Evolutionary conservation across 2,113 vertebrate genomes (phyloP).

Genomic region (Meriones unguiculatus): DNA sequence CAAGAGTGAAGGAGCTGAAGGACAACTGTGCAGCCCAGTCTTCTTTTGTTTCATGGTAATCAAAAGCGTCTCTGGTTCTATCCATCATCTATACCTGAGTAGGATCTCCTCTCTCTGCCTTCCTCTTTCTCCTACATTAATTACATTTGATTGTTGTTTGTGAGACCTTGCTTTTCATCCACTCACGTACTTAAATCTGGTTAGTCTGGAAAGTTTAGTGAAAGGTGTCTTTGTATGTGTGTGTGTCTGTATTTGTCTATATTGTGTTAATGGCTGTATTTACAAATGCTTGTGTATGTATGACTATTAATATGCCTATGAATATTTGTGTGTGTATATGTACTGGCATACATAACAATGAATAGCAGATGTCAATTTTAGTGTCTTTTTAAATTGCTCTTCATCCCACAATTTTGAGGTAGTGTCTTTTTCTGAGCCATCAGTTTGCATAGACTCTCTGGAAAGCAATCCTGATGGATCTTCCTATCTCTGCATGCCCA

Average conservation of each 20-base stretch:
- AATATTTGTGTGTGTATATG: rapidly evolving
- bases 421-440: not conserved
- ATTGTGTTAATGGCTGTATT: not conserved
- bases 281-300: rapidly evolving
- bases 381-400: not conserved
- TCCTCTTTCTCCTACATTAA: not conserved
- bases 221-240: not conserved
- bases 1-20: not conserved
- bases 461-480: not conserved
- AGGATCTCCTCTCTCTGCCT: rapidly evolving
- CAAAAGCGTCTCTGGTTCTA: not conserved
- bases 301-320: not conserved
- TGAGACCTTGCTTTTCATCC: not conserved
- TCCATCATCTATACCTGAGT: not conserved
- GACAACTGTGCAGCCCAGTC: not conserved
- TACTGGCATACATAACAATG: not conserved
- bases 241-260: not conserved
- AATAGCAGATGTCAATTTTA: not conserved
- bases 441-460: not conserved
- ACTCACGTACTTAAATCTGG: not conserved
- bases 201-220: not conserved
- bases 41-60: not conserved
- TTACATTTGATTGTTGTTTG: not conserved
- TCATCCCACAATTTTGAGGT: not conserved
- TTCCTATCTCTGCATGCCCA: not conserved